Conservation (phyloP, 2,888 invertebrate genomes). For the Stenolophus ochropezus region DNA sequence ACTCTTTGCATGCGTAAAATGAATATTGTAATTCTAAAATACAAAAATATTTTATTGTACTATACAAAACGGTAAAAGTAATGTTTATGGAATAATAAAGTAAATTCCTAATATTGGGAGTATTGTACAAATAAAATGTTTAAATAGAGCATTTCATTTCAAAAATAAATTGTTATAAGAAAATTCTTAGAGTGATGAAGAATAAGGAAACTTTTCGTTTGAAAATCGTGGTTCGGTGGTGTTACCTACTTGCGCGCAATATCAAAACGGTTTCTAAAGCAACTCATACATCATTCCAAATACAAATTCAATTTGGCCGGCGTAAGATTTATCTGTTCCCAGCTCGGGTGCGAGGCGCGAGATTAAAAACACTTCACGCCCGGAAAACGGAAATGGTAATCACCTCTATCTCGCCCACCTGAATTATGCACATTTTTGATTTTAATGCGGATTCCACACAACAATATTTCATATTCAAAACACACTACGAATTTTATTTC, state of each 20-base stretch:
- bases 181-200: too few species aligned
- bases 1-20: too few species aligned
- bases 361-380: slow-evolving; percentile 58
- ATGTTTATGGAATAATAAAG: too few species aligned
- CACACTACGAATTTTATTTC: too few species aligned
- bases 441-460: slow-evolving; percentile 3
- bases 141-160: too few species aligned
- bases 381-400: slow-evolving; percentile 50
- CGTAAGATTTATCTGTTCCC: slow-evolving; percentile 55
- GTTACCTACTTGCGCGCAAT: background rate
- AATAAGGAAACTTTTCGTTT: too few species aligned
- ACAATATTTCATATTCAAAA: background rate
- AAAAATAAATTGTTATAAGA: too few species aligned
- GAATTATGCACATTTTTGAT: slow-evolving; percentile 37
- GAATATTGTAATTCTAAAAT: too few species aligned
- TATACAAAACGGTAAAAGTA: too few species aligned
- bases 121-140: too few species aligned
- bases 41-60: too few species aligned
- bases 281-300: slow-evolving; percentile 53
- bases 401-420: background rate
- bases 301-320: slow-evolving; percentile 56
- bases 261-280: slow-evolving; percentile 33
- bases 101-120: too few species aligned
- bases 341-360: slow-evolving; percentile 18
- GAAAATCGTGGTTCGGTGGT: background rate